A percentile compares a stretch with the other conserved stretches of the same genome.
phyloP scores from a whole-genome alignment of 2,113 vertebrate species.

The Corythornis cristatus region DNA sequence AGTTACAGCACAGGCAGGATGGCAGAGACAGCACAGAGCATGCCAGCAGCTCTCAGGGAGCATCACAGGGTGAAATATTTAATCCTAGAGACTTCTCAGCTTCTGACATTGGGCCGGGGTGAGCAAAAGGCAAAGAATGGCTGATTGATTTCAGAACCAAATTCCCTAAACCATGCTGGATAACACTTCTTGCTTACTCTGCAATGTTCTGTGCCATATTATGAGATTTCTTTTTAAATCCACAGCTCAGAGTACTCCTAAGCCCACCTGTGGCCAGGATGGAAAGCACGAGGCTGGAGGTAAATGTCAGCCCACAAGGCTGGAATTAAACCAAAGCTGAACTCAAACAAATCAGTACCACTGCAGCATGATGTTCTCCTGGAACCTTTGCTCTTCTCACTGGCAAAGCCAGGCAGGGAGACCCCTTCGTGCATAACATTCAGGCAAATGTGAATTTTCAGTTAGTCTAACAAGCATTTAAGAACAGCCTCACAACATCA shows the following conservation, averaged over 20 bases:
- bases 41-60: accelerated
- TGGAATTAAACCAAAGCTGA: background rate
- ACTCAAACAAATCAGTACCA: background rate
- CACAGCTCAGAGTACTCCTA: background rate
- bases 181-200: background rate
- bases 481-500: background rate
- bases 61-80: accelerated
- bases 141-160: background rate
- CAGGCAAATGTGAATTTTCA: background rate
- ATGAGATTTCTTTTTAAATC: background rate
- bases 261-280: background rate
- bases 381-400: background rate
- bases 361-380: background rate
- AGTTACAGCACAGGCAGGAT: background rate
- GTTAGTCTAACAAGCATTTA: background rate
- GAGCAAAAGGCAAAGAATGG: background rate
- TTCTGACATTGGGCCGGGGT: background rate
- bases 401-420: background rate
- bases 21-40: background rate
- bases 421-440: background rate
- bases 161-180: background rate
- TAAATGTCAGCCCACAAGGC: slow-evolving; percentile 20
- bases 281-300: background rate
- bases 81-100: background rate
- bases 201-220: background rate